phyloP scores from a whole-genome alignment of 2,113 vertebrate species.

The Sylvicapra grimmia region DNA sequence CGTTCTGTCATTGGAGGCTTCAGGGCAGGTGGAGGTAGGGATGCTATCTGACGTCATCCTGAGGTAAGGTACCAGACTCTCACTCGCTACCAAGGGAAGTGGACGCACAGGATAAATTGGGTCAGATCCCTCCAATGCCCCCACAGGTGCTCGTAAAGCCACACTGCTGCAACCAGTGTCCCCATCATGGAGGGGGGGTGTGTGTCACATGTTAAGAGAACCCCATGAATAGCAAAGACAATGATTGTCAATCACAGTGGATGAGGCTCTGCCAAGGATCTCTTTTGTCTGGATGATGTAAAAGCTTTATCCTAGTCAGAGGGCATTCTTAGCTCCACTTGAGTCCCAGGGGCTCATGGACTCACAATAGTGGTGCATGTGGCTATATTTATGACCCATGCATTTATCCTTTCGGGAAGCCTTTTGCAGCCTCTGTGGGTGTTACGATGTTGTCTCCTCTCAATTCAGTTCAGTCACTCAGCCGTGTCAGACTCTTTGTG shows the following conservation, averaged over 20 bases:
- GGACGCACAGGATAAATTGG: neutral
- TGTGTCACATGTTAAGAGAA: neutral
- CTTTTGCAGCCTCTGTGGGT: neutral
- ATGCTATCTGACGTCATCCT: rapidly evolving
- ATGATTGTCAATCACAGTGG: neutral
- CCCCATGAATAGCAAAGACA: neutral
- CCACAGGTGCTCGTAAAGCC: rapidly evolving
- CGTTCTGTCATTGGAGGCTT: too few relatives aligned
- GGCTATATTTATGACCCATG: neutral
- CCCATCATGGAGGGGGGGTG: rapidly evolving
- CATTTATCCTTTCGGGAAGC: neutral
- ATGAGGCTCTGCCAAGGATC: neutral
- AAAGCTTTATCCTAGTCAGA: neutral
- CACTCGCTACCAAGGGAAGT: neutral
- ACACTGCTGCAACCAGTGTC: neutral
- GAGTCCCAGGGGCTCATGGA: neutral
- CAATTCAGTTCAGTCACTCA: neutral
- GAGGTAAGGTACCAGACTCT: neutral
- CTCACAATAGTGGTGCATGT: neutral
- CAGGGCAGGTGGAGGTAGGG: neutral
- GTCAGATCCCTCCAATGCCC: too few relatives aligned
- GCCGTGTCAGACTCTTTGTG: rapidly evolving
- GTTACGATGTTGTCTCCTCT: neutral
- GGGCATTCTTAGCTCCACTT: neutral
- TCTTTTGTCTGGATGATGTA: neutral